phyloP scores from a whole-genome alignment of 2,113 vertebrate genomes.

The Parus major region DNA sequence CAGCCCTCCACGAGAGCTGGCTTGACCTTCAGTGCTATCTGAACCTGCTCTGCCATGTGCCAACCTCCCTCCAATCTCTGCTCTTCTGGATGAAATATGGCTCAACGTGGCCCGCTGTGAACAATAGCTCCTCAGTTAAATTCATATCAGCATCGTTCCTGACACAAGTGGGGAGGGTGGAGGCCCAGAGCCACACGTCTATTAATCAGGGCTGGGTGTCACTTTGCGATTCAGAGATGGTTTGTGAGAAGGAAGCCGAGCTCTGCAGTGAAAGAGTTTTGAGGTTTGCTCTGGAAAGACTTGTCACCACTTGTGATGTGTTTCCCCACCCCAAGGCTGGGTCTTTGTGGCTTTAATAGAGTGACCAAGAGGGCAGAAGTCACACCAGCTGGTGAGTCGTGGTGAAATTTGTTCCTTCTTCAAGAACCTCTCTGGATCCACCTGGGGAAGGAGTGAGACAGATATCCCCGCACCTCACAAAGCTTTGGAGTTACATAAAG shows the following conservation, averaged over 20 bases:
- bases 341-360: background rate
- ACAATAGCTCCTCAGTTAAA: background rate
- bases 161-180: background rate
- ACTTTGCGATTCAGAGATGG: background rate
- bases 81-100: background rate
- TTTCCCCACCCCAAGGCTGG: background rate
- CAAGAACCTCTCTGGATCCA: background rate
- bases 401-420: background rate
- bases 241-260: background rate
- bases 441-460: background rate
- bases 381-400: fast-evolving
- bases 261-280: background rate
- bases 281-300: background rate
- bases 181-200: background rate
- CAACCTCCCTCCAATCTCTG: background rate
- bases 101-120: background rate
- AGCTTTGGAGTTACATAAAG: background rate
- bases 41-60: background rate
- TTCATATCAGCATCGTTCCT: background rate
- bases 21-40: background rate
- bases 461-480: background rate
- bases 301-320: background rate
- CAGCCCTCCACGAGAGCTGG: background rate
- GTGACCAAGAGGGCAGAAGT: background rate
- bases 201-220: background rate